Percentiles rank a stretch among this genome's conserved stretches.
phyloP scores from a whole-genome alignment of 92 coral and sea anemone genomes.

The Bergia puertoricense region DNA sequence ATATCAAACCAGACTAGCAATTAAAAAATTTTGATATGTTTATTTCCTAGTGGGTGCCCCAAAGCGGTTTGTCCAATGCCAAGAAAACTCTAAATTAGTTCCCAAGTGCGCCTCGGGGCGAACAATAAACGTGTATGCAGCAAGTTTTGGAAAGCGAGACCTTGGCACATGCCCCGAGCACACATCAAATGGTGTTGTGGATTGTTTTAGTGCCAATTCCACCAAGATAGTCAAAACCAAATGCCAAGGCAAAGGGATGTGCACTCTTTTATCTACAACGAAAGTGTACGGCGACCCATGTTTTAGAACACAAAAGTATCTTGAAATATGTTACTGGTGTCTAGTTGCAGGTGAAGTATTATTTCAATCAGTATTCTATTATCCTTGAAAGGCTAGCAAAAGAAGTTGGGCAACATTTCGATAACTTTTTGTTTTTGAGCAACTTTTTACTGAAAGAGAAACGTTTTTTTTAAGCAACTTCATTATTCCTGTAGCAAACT shows the following conservation, averaged over 20 bases:
- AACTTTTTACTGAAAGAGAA: too few species aligned
- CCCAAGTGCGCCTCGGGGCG: background rate
- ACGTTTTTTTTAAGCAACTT: too few species aligned
- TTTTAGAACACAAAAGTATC: background rate
- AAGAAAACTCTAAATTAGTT: too few species aligned
- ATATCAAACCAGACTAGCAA: background rate
- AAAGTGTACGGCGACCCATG: background rate
- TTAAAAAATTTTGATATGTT: background rate
- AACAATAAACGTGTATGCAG: background rate
- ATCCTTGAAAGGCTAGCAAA: too few species aligned
- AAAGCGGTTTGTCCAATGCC: background rate
- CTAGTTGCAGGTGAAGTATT: background rate
- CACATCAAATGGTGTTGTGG: background rate
- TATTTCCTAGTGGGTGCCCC: background rate
- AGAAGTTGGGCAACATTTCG: too few species aligned
- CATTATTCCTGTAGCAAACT: too few species aligned
- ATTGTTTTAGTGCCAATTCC: slow-evolving; percentile 4
- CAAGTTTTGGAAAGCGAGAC: slow-evolving; percentile 5
- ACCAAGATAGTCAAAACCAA: background rate
- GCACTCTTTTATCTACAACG: background rate
- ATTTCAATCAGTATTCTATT: too few species aligned
- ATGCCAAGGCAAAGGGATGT: slow-evolving; percentile 1
- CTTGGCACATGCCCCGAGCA: background rate
- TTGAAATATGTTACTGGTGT: background rate
- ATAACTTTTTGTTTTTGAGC: too few species aligned